Conservation (phyloP, 2,113 vertebrate species). For the Hippoglossus stenolepis region DNA sequence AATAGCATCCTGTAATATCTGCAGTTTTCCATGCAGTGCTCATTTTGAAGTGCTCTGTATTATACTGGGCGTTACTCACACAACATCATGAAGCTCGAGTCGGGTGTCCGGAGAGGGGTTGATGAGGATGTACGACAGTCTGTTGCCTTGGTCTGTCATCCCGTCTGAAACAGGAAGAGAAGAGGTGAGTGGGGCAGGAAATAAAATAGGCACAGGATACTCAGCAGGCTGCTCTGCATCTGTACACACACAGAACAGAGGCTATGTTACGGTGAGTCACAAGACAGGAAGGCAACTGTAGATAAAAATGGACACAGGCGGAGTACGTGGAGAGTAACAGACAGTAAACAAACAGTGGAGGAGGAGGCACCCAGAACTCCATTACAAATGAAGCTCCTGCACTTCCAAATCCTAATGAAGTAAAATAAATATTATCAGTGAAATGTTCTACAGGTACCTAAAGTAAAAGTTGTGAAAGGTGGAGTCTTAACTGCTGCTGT, state of each 20-base stretch:
- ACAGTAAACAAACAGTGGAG: neutral
- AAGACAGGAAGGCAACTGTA: conserved; percentile 23
- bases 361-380: neutral
- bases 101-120: conserved; percentile 86
- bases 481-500: no score
- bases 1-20: conserved; percentile 2
- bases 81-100: conserved; percentile 87
- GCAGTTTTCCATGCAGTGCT: neutral
- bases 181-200: conserved; percentile 53
- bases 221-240: conserved; percentile 43
- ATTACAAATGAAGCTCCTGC: no score
- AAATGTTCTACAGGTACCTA: no score
- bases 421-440: no score
- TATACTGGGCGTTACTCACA: conserved; percentile 79
- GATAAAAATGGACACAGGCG: conserved; percentile 21
- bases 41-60: conserved; percentile 1
- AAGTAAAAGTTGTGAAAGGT: no score
- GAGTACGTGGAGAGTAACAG: neutral
- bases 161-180: conserved; percentile 80
- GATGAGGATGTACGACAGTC: conserved; percentile 88
- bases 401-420: no score
- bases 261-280: conserved; percentile 1
- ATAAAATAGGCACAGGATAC: conserved; percentile 61
- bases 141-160: conserved; percentile 87
- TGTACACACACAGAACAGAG: conserved; percentile 19